Evolutionary conservation across 2,888 invertebrate genomes (phyloP).

Genomic region (Eupithecia dodoneata): DNA sequence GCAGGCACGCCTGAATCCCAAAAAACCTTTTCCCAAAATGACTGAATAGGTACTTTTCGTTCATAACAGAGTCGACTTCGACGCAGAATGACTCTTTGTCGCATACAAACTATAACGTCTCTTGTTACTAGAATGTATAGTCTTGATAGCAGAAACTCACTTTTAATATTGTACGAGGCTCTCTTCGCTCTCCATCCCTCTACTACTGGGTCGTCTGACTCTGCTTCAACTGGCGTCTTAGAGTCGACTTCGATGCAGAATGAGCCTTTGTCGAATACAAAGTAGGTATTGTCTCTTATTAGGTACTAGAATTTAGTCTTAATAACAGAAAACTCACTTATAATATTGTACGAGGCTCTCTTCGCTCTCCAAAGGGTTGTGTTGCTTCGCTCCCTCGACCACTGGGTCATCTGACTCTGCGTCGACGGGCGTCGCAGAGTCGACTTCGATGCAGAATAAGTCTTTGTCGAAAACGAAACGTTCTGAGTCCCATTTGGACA

Average conservation of each 20-base stretch:
- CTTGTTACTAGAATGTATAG: too few species aligned
- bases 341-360: conserved; percentile 78
- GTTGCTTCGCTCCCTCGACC: conserved; percentile 66
- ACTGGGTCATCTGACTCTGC: conserved; percentile 81
- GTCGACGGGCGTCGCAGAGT: conserved; percentile 70
- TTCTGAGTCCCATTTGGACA: conserved; percentile 84
- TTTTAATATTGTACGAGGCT: conserved; percentile 78
- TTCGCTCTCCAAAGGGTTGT: conserved; percentile 80
- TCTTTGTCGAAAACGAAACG: conserved; percentile 83
- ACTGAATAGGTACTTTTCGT: conserved; percentile 29
- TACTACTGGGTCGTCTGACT: conserved; percentile 79
- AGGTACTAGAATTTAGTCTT: background rate
- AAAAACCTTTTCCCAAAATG: too few species aligned
- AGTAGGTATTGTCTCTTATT: conserved; percentile 33
- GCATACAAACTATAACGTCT: conserved; percentile 65
- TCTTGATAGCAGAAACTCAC: conserved; percentile 50
- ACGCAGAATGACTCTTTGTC: conserved; percentile 83
- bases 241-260: conserved; percentile 81
- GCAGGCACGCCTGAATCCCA: too few species aligned
- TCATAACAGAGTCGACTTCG: conserved; percentile 73
- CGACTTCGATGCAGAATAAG: conserved; percentile 80
- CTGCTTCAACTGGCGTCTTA: conserved; percentile 74
- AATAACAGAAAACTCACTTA: conserved; percentile 58
- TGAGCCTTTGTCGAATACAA: conserved; percentile 83
- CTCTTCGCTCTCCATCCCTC: conserved; percentile 77